phyloP scores from a whole-genome alignment of 2,888 invertebrate species.

The Octonoba sinensis region DNA sequence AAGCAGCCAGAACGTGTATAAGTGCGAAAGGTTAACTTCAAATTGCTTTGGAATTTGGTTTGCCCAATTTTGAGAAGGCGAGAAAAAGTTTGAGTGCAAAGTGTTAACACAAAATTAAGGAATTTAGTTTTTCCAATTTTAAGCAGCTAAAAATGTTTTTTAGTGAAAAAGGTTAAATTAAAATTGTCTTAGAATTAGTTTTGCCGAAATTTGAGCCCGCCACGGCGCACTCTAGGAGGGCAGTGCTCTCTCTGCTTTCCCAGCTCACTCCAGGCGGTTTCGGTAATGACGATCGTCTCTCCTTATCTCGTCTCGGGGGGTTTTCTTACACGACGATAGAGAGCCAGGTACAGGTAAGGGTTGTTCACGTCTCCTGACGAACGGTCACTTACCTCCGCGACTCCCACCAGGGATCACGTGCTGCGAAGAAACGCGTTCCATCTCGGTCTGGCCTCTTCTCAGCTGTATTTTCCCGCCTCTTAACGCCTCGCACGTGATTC shows the following conservation, averaged over 20 bases:
- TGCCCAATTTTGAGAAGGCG: no score
- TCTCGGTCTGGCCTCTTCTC: not conserved
- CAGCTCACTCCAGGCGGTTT: conserved; percentile 25
- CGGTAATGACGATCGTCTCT: conserved; percentile 32
- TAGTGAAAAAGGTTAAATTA: no score
- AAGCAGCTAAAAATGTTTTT: no score
- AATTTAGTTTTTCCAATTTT: no score
- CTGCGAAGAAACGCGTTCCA: not conserved
- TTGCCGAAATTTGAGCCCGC: no score
- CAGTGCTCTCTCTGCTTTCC: conserved; percentile 7
- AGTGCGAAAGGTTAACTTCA: no score
- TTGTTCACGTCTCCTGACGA: conserved; percentile 29
- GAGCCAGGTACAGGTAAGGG: conserved; percentile 27
- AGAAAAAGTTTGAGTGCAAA: no score
- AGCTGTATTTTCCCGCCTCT: conserved; percentile 3
- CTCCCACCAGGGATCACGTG: conserved; percentile 36
- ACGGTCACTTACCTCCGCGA: conserved; percentile 47
- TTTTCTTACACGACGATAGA: conserved; percentile 1
- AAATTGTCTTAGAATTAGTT: no score
- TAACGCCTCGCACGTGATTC: not conserved
- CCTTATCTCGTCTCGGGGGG: conserved; percentile 22
- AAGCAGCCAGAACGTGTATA: no score
- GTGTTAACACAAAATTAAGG: no score
- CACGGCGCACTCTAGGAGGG: not conserved
- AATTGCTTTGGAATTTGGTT: no score